Evolutionary conservation across 2,797 vertebrate species (phyloP).

Genomic region (Pteropus rufus): DNA sequence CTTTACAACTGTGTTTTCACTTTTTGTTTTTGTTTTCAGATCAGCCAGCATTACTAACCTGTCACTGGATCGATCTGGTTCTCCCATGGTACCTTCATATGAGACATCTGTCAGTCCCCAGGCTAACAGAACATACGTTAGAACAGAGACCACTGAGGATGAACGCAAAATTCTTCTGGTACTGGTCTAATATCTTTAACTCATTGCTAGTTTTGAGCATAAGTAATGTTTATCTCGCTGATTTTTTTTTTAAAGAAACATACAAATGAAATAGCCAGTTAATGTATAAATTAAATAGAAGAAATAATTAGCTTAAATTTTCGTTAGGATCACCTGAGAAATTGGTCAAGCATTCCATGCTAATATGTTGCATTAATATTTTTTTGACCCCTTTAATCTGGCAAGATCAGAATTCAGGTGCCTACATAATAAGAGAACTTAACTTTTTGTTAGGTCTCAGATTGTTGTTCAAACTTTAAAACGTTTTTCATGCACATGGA

Average conservation of each 20-base stretch:
- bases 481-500: not conserved
- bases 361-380: not conserved
- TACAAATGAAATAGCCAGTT: not conserved
- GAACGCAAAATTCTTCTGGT: conserved; percentile 98
- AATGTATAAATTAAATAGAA: conserved; percentile 10
- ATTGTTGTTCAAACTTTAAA: conserved; percentile 1
- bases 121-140: conserved; percentile 88
- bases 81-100: conserved; percentile 93
- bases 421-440: not conserved
- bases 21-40: conserved; percentile 81
- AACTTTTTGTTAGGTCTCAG: conserved; percentile 1
- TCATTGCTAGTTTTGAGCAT: conserved; percentile 25
- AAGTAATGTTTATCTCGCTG: not conserved
- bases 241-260: not conserved
- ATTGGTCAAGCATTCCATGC: not conserved
- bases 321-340: not conserved
- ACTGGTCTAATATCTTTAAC: conserved; percentile 36
- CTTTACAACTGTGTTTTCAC: not conserved
- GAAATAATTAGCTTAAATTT: conserved; percentile 38
- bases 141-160: conserved; percentile 93
- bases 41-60: conserved; percentile 97
- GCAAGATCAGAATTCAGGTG: conserved; percentile 34
- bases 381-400: conserved; percentile 17
- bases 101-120: conserved; percentile 96
- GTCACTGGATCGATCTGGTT: conserved; percentile 93